Conservation (phyloP, 2,113 vertebrate species). For the Hyla sarda region DNA sequence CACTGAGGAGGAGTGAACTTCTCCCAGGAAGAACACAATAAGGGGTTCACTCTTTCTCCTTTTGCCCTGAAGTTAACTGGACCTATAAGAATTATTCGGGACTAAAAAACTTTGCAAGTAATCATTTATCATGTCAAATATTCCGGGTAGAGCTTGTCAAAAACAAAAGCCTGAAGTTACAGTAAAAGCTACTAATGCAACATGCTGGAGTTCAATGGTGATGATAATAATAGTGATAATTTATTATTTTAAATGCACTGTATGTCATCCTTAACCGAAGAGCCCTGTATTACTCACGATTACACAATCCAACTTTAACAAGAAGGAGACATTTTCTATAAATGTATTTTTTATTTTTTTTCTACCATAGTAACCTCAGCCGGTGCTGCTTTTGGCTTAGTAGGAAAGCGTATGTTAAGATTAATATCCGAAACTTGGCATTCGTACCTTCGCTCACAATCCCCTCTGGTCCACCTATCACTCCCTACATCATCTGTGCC, state of each 20-base stretch:
- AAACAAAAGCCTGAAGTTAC: neutral
- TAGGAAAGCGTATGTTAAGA: neutral
- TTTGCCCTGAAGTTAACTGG: too few relatives aligned
- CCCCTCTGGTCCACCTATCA: conserved; percentile 28
- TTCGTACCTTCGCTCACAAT: conserved; percentile 2
- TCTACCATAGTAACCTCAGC: neutral
- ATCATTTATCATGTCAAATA: conserved; percentile 25
- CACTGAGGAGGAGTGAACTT: too few relatives aligned
- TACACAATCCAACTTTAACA: conserved; percentile 4
- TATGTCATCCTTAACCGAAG: neutral
- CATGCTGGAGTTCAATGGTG: neutral
- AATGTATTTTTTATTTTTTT: neutral
- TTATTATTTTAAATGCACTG: too few relatives aligned
- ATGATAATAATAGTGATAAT: neutral
- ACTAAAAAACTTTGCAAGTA: too few relatives aligned
- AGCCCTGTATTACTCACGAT: neutral
- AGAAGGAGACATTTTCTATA: neutral
- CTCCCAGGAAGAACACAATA: too few relatives aligned
- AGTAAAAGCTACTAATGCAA: neutral
- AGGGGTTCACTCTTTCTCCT: too few relatives aligned
- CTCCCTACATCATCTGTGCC: conserved; percentile 46
- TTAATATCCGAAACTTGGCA: conserved; percentile 44
- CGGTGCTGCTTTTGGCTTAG: conserved; percentile 31
- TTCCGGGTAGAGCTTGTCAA: conserved; percentile 1
- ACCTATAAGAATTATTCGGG: too few relatives aligned